Conservation (phyloP, 1,140 invertebrate genomes). For the Drosophila albomicans region DNA sequence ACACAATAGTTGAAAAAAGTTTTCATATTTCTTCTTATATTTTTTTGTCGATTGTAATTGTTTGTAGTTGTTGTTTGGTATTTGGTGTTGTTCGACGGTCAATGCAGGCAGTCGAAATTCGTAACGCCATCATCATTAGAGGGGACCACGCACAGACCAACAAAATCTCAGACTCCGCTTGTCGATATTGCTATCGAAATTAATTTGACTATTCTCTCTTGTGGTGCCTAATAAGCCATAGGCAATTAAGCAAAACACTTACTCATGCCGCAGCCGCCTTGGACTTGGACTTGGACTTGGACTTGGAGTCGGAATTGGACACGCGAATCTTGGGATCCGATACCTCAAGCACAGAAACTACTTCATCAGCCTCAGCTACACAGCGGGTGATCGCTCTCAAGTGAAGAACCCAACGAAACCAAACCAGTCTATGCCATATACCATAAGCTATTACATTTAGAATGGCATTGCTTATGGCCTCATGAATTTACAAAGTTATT, state of each 20-base stretch:
- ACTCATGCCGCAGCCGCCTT: conserved; percentile 60
- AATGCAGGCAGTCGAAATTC: conserved; percentile 76
- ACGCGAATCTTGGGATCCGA: conserved; percentile 52
- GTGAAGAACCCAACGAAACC: conserved; percentile 27
- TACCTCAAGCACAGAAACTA: conserved; percentile 52
- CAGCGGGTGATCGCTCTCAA: conserved; percentile 62
- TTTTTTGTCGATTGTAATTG: conserved; percentile 56
- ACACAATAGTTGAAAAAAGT: conserved; percentile 56
- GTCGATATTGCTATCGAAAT: conserved; percentile 62
- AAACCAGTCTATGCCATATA: conserved; percentile 18
- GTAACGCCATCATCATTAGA: conserved; percentile 83
- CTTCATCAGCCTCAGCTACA: conserved; percentile 68
- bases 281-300: conserved; percentile 4
- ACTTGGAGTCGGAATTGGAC: conserved; percentile 44
- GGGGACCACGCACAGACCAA: conserved; percentile 60
- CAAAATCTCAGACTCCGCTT: conserved; percentile 38
- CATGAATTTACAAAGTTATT: conserved; percentile 21
- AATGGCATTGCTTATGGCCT: conserved; percentile 78
- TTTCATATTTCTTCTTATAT: conserved; percentile 1
- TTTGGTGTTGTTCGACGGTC: conserved; percentile 36
- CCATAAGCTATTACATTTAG: conserved; percentile 31
- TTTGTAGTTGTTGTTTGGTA: conserved; percentile 43
- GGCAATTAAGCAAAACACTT: conserved; percentile 84
- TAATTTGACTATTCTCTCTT: conserved; percentile 79
- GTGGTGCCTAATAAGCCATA: conserved; percentile 80